phyloP scores from a whole-genome alignment of 1,140 invertebrate species.

The Dryas iulia region DNA sequence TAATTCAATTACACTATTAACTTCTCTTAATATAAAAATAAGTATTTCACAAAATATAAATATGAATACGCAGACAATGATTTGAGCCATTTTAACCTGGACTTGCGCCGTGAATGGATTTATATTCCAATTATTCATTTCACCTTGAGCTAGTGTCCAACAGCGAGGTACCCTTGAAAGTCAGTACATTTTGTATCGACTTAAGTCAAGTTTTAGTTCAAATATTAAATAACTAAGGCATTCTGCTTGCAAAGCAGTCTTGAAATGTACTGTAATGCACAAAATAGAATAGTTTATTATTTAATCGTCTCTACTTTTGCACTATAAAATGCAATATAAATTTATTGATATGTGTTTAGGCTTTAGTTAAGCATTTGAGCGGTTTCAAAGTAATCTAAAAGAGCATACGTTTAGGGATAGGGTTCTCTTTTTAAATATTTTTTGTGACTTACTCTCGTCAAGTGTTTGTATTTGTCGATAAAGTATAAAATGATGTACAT shows the following conservation, averaged over 20 bases:
- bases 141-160: not conserved
- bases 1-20: no score
- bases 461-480: conserved; percentile 16
- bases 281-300: no score
- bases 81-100: not conserved
- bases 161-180: not conserved
- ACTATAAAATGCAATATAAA: no score
- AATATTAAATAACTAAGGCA: not conserved
- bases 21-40: no score
- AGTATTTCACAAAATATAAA: not conserved
- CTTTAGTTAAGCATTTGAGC: no score
- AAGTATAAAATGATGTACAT: not conserved
- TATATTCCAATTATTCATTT: not conserved
- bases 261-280: no score
- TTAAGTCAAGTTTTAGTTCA: not conserved
- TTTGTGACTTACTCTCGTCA: not conserved
- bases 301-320: no score
- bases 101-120: not conserved
- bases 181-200: not conserved
- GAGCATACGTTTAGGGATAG: no score
- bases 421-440: not conserved
- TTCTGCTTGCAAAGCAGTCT: not conserved
- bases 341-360: no score
- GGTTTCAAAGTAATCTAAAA: no score
- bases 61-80: not conserved